Conservation (phyloP, 2,888 invertebrate genomes). For the Cerceris rybyensis region DNA sequence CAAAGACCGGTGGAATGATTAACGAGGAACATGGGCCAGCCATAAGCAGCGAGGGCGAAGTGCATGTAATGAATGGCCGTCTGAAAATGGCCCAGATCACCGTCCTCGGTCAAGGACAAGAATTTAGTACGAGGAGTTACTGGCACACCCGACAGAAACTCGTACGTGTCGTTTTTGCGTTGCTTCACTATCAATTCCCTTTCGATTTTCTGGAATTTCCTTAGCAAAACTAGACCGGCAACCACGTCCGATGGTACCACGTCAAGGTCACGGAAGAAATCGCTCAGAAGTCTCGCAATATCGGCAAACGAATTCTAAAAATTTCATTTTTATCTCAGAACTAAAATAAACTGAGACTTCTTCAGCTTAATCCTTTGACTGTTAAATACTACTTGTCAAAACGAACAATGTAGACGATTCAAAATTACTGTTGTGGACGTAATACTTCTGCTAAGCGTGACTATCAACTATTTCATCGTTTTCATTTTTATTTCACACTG, state of each 20-base stretch:
- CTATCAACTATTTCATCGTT: too few species aligned
- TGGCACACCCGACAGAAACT: constrained; percentile 92
- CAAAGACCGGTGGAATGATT: constrained; percentile 88
- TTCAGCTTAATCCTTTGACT: too few species aligned
- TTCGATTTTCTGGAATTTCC: constrained; percentile 91
- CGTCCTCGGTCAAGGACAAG: constrained; percentile 89
- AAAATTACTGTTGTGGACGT: too few species aligned
- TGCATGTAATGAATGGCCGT: constrained; percentile 92
- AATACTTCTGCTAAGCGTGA: too few species aligned
- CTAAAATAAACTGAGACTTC: too few species aligned
- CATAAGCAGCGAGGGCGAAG: constrained; percentile 92
- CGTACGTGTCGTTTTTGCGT: constrained; percentile 91
- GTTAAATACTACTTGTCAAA: too few species aligned
- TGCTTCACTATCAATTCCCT: constrained; percentile 89
- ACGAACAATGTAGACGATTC: too few species aligned
- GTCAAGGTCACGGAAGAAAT: constrained; percentile 94
- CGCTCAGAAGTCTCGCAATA: constrained; percentile 91
- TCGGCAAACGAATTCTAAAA: constrained; percentile 91
- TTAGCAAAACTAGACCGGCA: constrained; percentile 90
- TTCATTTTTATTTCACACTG: too few species aligned
- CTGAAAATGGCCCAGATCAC: constrained; percentile 87
- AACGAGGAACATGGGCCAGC: constrained; percentile 93
- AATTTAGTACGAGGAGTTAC: constrained; percentile 92
- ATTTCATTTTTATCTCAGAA: not conserved
- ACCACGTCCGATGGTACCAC: constrained; percentile 94